These are phyloP conservation scores for Sanderia malayensis DNA, from an alignment of 30 jellyfish, hydroid and myxozoan genomes.

Conservation along the genomic window DNA sequence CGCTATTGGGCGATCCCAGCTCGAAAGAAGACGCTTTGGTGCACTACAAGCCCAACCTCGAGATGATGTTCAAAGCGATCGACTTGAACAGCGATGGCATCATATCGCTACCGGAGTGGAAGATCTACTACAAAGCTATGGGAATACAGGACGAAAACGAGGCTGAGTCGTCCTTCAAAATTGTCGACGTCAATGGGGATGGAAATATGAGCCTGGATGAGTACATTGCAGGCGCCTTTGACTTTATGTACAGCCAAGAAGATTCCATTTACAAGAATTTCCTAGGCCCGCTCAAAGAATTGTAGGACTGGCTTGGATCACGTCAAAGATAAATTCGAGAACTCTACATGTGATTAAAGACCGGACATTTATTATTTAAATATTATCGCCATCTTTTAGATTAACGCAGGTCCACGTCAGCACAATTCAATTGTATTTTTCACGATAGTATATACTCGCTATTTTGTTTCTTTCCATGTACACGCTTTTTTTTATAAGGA, in stretches of 20 bases:
- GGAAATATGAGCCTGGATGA: conserved; percentile 62
- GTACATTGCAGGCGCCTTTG: conserved; percentile 50
- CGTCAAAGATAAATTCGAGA: too few species aligned
- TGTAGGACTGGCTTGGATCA: too few species aligned
- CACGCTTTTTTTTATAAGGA: too few species aligned
- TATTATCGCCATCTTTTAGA: too few species aligned
- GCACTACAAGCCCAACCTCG: conserved; percentile 50
- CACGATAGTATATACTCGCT: too few species aligned
- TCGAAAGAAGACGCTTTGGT: conserved; percentile 32
- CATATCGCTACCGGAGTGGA: conserved; percentile 62
- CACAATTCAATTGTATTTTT: too few species aligned
- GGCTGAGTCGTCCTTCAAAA: conserved; percentile 54
- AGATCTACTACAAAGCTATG: conserved; percentile 52
- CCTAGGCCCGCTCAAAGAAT: conserved; percentile 49
- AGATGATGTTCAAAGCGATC: conserved; percentile 50
- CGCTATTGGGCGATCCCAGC: conserved; percentile 20
- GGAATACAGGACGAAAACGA: conserved; percentile 44
- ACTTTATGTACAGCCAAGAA: conserved; percentile 57
- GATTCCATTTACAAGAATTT: conserved; percentile 31
- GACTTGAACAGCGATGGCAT: conserved; percentile 60
- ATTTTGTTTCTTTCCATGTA: too few species aligned
- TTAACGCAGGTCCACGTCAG: too few species aligned
- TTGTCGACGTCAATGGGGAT: conserved; percentile 55
- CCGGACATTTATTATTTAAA: too few species aligned
- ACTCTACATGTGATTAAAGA: too few species aligned